Evolutionary conservation across 2,797 vertebrate genomes (phyloP), one percentile per base, ranked within the genome.

Genomic region (Stomatorhinus walkeri): DNA sequence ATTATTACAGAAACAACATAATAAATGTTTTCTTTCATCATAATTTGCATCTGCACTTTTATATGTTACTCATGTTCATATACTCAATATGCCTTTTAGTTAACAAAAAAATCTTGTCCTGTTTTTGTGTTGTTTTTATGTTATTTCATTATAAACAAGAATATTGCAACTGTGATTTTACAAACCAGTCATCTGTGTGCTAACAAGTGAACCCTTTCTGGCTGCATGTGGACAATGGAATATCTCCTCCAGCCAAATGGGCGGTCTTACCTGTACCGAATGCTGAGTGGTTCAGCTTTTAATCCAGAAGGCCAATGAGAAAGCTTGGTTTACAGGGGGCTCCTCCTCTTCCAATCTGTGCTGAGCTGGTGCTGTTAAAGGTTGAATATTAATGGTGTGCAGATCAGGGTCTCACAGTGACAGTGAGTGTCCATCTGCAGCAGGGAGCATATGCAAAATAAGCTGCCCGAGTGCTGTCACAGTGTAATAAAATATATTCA

Each of bases 381-480:
- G 85, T 59, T 87, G 85, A 87, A 87, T 87, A 87, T 85, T 85
- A 85, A 54, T 87, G 32, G 85, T 59, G 48, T 87, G 85, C 52
- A 59, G 52, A 87, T n/a, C 51, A 32, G 32, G 84, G 51, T 32
- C 49, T 85, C 84, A 52, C 84, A 52, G 49, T 87, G 52, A 59
- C 52, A 36, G 51, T 32, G 4, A 86, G 51, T 32, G 85, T 56
- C 48, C 28, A 28, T 86, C 51, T 86, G 85, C 51, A 86, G 28
- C 28, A 43, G 28, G 49, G 52, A 85, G 10, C 24, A 24, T 81
- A n/a, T 81, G 76, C 76, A 81, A 46, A 81, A 46, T 81, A 81
- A 46, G 76, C 76, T 10, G 40, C 16, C 16, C 76, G 7, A 81
- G 36, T 46, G 40, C 36, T 46, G 28, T 81, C 76, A 81, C 76